Evolutionary conservation across 2,888 invertebrate species (phyloP), one percentile per base, ranked within the genome.

Genomic region (Drosophila anomalipes): DNA sequence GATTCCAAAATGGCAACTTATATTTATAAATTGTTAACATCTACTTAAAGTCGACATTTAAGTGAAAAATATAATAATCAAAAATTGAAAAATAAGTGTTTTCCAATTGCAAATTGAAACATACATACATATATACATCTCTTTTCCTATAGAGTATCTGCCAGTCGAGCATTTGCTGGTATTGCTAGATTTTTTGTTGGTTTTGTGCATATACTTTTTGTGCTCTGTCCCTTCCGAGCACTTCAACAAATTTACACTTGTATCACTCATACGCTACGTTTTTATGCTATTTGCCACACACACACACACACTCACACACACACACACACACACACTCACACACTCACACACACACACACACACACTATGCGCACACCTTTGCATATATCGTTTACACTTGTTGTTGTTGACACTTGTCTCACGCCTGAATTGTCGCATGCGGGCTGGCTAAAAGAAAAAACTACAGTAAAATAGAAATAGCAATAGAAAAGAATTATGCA

Each of bases 191-290:
- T 30, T 59, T 28, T 57, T 37, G 16, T 37, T 37, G 3, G 35
- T 35, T 41, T 14, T 49, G 10, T 6, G 14, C 30, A 35, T 33
- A 67, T n/a, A 41, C 64, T 65, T 83, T 63, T 76, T 70, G 63
- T 64, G 74, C 74, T 84, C 72, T 82, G 76, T 63, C 70, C 70
- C 68, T 66, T 41, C 63, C 62, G 63, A 83, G 82, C 84, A 82
- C 86, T 89, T 89, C 76, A 86, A 83, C 84, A 83, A 88, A 86
- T 88, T 86, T 86, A 86, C 89, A 89, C 89, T 82, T 86, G 84
- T 82, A 86, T 86, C 89, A 89, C 86, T 89, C 86, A 86, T 83
- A 86, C 81, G 89, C 75, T 60, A 47, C 54, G 47, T 69, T 70
- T 70, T 70, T 70, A 70, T 69, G 70, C 60, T 69, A 69, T 77